These are phyloP conservation scores for Hippopotamus amphibius DNA, from an alignment of 2,113 vertebrate species.

Conservation along the genomic window DNA sequence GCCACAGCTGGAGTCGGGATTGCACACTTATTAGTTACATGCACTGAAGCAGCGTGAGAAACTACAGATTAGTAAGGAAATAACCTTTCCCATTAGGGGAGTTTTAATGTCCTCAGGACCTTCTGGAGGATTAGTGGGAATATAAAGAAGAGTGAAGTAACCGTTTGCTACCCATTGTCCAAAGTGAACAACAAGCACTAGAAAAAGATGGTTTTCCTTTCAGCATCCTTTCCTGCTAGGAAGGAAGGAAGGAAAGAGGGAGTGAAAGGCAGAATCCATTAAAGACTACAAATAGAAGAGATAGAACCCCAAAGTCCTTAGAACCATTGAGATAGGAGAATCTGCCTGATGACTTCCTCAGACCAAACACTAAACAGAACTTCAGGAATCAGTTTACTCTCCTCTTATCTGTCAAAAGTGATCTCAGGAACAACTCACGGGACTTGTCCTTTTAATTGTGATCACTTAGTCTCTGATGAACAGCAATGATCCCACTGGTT, in stretches of 20 bases:
- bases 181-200: neutral
- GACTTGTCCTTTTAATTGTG: neutral
- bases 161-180: neutral
- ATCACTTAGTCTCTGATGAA: neutral
- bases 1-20: conserved; percentile 32
- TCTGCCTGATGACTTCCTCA: neutral
- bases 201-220: neutral
- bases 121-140: neutral
- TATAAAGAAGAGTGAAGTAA: neutral
- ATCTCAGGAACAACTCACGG: neutral
- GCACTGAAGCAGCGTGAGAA: conserved; percentile 23
- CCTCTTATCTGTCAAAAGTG: neutral
- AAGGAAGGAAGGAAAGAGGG: neutral
- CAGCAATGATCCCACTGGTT: neutral
- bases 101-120: neutral
- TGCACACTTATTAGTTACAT: conserved; percentile 6
- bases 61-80: conserved; percentile 19
- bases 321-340: neutral
- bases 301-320: neutral
- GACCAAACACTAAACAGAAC: neutral
- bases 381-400: neutral
- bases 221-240: neutral
- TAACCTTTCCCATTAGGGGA: neutral
- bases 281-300: neutral
- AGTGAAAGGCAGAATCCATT: neutral